These are phyloP conservation scores for Gymnocheta viridis DNA, from an alignment of 2,888 invertebrate genomes.

Conservation along the genomic window DNA sequence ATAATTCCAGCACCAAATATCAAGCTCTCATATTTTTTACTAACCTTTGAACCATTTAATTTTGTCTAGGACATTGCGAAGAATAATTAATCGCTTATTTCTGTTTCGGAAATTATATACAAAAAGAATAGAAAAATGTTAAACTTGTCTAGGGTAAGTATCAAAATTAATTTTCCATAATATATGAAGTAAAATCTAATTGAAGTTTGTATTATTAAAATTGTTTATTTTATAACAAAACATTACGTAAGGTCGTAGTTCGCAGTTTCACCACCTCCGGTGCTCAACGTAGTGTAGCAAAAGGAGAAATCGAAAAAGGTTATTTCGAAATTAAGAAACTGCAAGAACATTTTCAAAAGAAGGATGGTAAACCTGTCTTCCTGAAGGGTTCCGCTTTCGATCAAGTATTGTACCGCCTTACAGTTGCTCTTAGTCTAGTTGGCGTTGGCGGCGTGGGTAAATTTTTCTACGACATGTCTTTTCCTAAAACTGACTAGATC, in stretches of 20 bases:
- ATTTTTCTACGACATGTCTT: constrained; percentile 78
- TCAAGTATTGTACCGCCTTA: constrained; percentile 81
- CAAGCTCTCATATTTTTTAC: constrained; percentile 35
- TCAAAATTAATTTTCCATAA: not conserved
- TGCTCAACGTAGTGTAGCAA: constrained; percentile 71
- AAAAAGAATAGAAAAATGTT: constrained; percentile 74
- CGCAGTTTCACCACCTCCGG: constrained; percentile 78
- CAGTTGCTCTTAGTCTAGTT: constrained; percentile 78
- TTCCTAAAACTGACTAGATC: constrained; percentile 73
- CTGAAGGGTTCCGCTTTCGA: constrained; percentile 83
- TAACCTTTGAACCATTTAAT: not conserved
- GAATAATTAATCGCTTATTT: not conserved
- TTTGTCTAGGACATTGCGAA: not conserved
- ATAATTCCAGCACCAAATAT: constrained; percentile 55
- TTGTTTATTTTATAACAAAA: not conserved
- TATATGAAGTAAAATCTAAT: not conserved
- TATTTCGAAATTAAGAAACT: constrained; percentile 76
- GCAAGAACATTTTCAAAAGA: constrained; percentile 79
- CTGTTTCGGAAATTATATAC: constrained; percentile 48
- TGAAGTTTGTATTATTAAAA: not conserved
- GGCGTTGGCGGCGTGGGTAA: constrained; percentile 80
- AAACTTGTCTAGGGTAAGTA: constrained; percentile 80
- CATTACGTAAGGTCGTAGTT: constrained; percentile 77
- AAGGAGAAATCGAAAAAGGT: constrained; percentile 77
- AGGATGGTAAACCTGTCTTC: constrained; percentile 83